Evolutionary conservation across 1,140 invertebrate genomes (phyloP).

Genomic region (Drosophila kanapiae): DNA sequence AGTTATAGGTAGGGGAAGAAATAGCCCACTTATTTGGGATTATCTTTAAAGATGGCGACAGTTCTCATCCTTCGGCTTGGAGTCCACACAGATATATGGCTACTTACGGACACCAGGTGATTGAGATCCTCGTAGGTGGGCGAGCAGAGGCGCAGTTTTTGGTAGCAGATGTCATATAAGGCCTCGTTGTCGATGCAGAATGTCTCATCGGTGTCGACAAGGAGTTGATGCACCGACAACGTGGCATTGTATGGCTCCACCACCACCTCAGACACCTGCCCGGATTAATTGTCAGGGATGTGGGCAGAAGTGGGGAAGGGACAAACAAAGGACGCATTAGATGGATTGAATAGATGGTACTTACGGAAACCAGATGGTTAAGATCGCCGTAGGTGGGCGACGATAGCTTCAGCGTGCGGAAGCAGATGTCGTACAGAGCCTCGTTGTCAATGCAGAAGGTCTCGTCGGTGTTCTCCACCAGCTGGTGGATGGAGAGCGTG

Average conservation of each 20-base stretch:
- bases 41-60: neutral
- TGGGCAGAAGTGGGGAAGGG: neutral
- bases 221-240: slow-evolving; percentile 92
- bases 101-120: slow-evolving; percentile 89
- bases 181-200: slow-evolving; percentile 90
- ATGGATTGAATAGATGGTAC: slow-evolving; percentile 58
- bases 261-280: slow-evolving; percentile 90
- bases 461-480: slow-evolving; percentile 96
- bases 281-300: neutral
- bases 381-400: slow-evolving; percentile 95
- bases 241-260: slow-evolving; percentile 93
- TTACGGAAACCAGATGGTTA: slow-evolving; percentile 92
- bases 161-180: slow-evolving; percentile 89
- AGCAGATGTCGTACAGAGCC: slow-evolving; percentile 97
- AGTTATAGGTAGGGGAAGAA: neutral
- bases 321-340: slow-evolving; percentile 70
- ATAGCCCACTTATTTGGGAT: neutral
- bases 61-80: neutral
- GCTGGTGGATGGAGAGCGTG: slow-evolving; percentile 94
- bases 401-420: slow-evolving; percentile 94
- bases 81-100: neutral
- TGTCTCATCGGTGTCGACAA: slow-evolving; percentile 91
- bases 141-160: slow-evolving; percentile 88
- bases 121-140: slow-evolving; percentile 94
- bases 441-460: slow-evolving; percentile 96